A percentile compares a stretch with the other conserved stretches of the same genome.
These are phyloP conservation scores for Gymnarchus niloticus DNA, from an alignment of 2,113 vertebrate genomes.

Conservation along the genomic window DNA sequence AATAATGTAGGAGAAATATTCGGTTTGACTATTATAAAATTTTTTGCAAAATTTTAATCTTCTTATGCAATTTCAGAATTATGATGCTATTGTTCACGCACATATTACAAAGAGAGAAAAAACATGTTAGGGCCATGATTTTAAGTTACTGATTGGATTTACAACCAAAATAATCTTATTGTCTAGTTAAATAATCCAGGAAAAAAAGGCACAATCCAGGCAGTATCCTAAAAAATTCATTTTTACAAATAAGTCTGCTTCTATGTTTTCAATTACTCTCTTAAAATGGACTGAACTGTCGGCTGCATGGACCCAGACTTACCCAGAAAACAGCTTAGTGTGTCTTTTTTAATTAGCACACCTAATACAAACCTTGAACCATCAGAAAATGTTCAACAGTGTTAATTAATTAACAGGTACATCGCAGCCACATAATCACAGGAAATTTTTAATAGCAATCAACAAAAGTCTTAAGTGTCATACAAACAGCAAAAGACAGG, in stretches of 20 bases:
- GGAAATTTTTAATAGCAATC: background rate
- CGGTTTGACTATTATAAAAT: background rate
- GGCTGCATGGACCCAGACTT: background rate
- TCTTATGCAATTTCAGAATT: background rate
- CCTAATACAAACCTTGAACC: background rate
- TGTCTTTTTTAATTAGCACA: background rate
- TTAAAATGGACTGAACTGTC: background rate
- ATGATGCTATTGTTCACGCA: background rate
- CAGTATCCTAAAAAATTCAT: background rate
- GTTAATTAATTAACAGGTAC: background rate
- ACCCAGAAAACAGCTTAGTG: background rate
- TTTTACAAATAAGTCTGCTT: background rate
- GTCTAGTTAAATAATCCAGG: background rate
- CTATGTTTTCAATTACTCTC: background rate
- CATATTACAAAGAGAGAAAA: background rate
- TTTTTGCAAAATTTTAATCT: background rate
- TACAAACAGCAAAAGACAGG: background rate
- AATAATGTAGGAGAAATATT: conserved; percentile 3
- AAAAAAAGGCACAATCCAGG: too few relatives aligned
- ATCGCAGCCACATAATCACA: conserved; percentile 7
- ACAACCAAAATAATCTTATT: background rate
- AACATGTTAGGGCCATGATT: background rate
- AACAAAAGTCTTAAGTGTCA: too few relatives aligned
- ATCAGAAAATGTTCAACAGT: background rate
- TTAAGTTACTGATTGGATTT: background rate